phyloP scores from a whole-genome alignment of 2,797 vertebrate genomes.

The Botia kubotai region DNA sequence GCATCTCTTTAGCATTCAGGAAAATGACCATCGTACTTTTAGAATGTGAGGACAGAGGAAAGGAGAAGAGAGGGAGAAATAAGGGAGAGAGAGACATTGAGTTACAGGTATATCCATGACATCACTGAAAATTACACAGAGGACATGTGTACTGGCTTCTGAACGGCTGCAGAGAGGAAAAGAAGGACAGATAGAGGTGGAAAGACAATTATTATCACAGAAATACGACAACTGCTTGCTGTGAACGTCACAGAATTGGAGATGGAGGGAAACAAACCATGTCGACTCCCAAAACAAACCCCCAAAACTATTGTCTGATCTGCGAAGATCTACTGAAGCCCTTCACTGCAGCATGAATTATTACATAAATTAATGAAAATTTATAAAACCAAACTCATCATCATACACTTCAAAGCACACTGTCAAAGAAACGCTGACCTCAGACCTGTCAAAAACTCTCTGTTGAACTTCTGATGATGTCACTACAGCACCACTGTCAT shows the following conservation, averaged over 20 bases:
- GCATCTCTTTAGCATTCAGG: neutral
- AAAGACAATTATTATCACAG: constrained; percentile 58
- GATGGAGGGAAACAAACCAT: constrained; percentile 18
- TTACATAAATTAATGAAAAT: too few species aligned
- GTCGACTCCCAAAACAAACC: neutral
- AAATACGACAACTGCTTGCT: neutral
- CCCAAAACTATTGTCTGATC: neutral
- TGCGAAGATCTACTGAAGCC: neutral
- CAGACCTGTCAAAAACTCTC: constrained; percentile 12
- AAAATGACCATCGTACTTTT: constrained; percentile 14
- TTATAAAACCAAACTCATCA: neutral
- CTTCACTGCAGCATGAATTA: too few species aligned
- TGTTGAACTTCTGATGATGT: constrained; percentile 9
- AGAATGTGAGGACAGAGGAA: constrained; percentile 12
- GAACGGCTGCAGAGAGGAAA: constrained; percentile 65
- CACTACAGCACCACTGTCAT: neutral
- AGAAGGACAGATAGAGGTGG: constrained; percentile 34
- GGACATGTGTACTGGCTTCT: constrained; percentile 45
- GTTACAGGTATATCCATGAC: constrained; percentile 48
- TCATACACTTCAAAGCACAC: neutral
- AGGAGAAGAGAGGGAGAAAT: constrained; percentile 22
- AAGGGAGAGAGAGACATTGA: constrained; percentile 55
- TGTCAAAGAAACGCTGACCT: neutral
- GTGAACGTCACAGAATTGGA: too few species aligned
- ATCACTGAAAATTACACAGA: constrained; percentile 54